These are phyloP conservation scores for Tarsius wallacei DNA, from an alignment of 2,797 vertebrate species.

Conservation along the genomic window DNA sequence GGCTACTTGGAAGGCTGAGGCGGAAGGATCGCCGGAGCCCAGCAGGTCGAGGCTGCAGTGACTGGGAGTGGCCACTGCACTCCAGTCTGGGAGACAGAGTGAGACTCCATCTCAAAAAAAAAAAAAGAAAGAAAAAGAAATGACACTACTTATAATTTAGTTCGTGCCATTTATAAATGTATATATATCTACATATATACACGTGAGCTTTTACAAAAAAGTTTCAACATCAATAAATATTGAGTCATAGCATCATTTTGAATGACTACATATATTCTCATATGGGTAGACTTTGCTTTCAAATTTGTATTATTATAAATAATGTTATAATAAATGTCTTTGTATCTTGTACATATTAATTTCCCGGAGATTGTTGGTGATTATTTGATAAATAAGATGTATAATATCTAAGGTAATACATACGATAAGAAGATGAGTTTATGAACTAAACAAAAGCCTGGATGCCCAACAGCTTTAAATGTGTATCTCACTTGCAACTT, in stretches of 20 bases:
- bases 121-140: too few relatives aligned
- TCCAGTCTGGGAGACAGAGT: too few relatives aligned
- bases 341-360: background rate
- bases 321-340: background rate
- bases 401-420: background rate
- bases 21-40: too few relatives aligned
- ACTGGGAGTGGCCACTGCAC: too few relatives aligned
- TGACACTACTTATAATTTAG: background rate
- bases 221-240: background rate
- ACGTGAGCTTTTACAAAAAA: background rate
- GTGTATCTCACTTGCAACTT: background rate
- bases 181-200: too few relatives aligned
- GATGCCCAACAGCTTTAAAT: background rate
- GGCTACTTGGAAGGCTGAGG: too few relatives aligned
- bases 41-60: too few relatives aligned
- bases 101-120: too few relatives aligned
- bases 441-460: background rate
- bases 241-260: background rate
- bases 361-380: background rate
- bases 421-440: background rate
- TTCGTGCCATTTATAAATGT: background rate
- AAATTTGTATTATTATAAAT: background rate
- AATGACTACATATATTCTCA: background rate
- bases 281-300: background rate
- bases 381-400: background rate